These are phyloP conservation scores for Bubalus kerabau DNA, from an alignment of 2,113 vertebrate species.

Conservation along the genomic window DNA sequence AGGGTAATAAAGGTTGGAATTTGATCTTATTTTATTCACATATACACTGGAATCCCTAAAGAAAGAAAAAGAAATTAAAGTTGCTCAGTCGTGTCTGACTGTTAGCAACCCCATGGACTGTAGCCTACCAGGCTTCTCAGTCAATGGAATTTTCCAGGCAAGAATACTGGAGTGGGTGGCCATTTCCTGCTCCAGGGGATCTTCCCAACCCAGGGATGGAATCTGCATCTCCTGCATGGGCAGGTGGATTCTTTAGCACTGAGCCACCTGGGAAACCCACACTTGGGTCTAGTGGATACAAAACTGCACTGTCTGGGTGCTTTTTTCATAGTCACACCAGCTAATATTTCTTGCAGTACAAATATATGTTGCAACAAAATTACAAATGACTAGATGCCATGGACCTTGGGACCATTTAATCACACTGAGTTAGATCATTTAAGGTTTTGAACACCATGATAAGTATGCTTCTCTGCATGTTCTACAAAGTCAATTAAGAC, in stretches of 20 bases:
- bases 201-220: not conserved
- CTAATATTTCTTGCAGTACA: not conserved
- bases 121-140: not conserved
- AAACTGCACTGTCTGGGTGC: not conserved
- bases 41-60: not conserved
- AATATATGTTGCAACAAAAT: not conserved
- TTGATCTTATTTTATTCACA: not conserved
- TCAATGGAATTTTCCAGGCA: not conserved
- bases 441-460: not conserved
- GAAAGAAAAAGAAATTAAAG: not conserved
- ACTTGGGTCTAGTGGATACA: not conserved
- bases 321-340: not conserved
- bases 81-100: not conserved
- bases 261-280: not conserved
- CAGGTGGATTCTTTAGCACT: not conserved
- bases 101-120: not conserved
- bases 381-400: not conserved
- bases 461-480: not conserved
- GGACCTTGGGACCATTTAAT: not conserved
- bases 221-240: not conserved
- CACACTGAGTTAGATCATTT: not conserved
- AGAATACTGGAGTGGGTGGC: not conserved
- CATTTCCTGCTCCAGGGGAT: not conserved
- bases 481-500: not conserved
- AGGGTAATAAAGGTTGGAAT: not conserved